Evolutionary conservation across 2,888 invertebrate genomes (phyloP).

Genomic region (Apodemia duryi): DNA sequence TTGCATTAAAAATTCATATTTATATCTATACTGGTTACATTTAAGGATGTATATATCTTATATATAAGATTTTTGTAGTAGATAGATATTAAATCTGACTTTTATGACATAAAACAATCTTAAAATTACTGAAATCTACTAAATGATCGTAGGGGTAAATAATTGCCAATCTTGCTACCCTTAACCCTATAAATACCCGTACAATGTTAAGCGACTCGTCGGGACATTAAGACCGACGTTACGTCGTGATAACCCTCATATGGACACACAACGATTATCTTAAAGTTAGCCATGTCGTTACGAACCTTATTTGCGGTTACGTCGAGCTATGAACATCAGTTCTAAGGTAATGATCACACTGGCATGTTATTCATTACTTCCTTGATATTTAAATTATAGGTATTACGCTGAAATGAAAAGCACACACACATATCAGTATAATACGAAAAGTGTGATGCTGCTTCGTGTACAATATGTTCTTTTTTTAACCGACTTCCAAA

Average conservation of each 20-base stretch:
- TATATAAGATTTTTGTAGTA: too few species aligned
- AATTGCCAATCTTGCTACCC: conserved; percentile 48
- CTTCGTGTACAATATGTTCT: too few species aligned
- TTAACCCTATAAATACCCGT: conserved; percentile 46
- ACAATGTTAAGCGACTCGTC: conserved; percentile 51
- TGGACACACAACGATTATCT: conserved; percentile 64
- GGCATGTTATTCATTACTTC: not conserved
- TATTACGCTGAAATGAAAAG: too few species aligned
- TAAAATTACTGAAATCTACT: not conserved
- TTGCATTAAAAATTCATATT: too few species aligned
- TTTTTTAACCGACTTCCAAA: too few species aligned
- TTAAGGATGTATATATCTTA: too few species aligned
- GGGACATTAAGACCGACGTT: conserved; percentile 62
- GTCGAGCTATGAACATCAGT: conserved; percentile 35
- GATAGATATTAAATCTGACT: too few species aligned
- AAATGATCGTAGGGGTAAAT: conserved; percentile 34
- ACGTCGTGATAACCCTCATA: conserved; percentile 45
- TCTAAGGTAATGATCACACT: conserved; percentile 24
- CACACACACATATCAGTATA: too few species aligned
- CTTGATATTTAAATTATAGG: not conserved
- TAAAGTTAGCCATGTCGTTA: conserved; percentile 68
- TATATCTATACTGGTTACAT: too few species aligned
- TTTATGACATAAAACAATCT: too few species aligned
- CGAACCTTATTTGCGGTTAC: conserved; percentile 65
- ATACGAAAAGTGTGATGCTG: too few species aligned